Evolutionary conservation across 1,140 invertebrate genomes (phyloP).

Genomic region (Cardiocondyla obscurior): DNA sequence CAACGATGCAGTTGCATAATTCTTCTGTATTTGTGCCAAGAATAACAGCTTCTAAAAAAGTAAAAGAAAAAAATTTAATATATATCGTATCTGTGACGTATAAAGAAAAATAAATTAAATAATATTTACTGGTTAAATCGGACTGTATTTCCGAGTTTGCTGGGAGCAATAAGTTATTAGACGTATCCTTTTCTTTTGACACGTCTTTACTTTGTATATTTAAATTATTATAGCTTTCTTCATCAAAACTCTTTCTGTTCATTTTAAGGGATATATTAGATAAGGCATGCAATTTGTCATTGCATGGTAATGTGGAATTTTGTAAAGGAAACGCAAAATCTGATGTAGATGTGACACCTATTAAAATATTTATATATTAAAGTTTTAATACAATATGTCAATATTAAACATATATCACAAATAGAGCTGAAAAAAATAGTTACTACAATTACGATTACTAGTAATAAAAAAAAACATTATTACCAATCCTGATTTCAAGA

Average conservation of each 20-base stretch:
- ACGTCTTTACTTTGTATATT: slow-evolving; percentile 19
- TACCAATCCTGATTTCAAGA: no score
- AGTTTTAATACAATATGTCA: neutral
- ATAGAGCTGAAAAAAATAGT: no score
- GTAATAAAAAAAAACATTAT: no score
- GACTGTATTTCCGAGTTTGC: neutral
- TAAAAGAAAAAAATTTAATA: neutral
- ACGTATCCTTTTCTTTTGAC: slow-evolving; percentile 36
- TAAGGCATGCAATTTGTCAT: neutral
- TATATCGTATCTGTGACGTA: neutral
- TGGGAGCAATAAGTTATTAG: slow-evolving; percentile 6
- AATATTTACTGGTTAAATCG: slow-evolving; percentile 40
- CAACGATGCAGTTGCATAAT: slow-evolving; percentile 76
- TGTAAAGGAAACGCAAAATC: slow-evolving; percentile 27
- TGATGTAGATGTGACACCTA: neutral
- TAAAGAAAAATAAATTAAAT: slow-evolving; percentile 9
- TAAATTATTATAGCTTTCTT: slow-evolving; percentile 13
- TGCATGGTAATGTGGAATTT: slow-evolving; percentile 7
- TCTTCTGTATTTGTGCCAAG: slow-evolving; percentile 74
- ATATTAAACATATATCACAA: neutral
- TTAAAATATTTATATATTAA: neutral
- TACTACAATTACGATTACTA: no score
- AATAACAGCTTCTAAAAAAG: slow-evolving; percentile 46
- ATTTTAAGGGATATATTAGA: neutral
- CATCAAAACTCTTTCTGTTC: neutral